Evolutionary conservation across 2,797 vertebrate genomes (phyloP).

Genomic region (Sylvilagus floridanus): DNA sequence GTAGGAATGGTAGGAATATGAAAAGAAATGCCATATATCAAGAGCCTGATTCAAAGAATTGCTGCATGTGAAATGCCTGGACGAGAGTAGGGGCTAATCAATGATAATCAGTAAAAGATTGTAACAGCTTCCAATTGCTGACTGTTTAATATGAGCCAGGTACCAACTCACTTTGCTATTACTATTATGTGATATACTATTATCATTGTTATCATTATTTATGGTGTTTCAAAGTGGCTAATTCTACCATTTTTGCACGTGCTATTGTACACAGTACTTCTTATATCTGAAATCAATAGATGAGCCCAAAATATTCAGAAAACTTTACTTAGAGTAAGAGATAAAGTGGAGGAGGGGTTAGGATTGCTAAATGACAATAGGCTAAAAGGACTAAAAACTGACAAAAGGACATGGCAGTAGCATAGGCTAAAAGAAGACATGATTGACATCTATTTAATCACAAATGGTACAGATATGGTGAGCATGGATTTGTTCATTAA

Average conservation of each 20-base stretch:
- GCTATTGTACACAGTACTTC: neutral
- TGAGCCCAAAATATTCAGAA: neutral
- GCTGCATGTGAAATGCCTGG: neutral
- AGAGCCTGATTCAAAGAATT: neutral
- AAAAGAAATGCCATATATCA: neutral
- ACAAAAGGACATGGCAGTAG: constrained; percentile 40
- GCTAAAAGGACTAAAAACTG: neutral
- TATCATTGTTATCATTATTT: neutral
- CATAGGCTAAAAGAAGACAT: constrained; percentile 5
- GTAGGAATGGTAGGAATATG: neutral
- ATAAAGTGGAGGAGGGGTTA: neutral
- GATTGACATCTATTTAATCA: constrained; percentile 55
- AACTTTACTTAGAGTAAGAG: neutral
- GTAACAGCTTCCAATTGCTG: neutral
- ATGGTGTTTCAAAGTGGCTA: neutral
- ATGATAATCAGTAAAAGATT: neutral
- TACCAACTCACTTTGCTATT: neutral
- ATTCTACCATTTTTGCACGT: neutral
- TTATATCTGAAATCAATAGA: neutral
- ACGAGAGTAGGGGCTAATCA: neutral
- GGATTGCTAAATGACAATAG: neutral
- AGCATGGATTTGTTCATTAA: constrained; percentile 64
- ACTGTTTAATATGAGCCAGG: neutral
- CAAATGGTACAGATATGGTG: constrained; percentile 32
- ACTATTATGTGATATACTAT: neutral